phyloP scores from a whole-genome alignment of 2,797 vertebrate species.

The Chiroxiphia lanceolata region DNA sequence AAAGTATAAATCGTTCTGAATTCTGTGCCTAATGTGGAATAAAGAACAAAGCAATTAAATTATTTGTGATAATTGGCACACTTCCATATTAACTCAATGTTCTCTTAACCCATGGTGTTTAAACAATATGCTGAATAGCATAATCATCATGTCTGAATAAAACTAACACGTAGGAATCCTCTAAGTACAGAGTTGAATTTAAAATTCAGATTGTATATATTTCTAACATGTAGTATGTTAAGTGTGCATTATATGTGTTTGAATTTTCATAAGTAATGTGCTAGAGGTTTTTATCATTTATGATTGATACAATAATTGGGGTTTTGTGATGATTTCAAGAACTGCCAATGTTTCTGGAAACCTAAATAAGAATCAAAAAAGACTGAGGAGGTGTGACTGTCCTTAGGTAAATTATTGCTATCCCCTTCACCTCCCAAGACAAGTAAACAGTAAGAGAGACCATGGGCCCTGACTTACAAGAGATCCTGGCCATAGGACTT shows the following conservation, averaged over 20 bases:
- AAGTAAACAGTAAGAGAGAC: not conserved
- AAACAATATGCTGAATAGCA: slow-evolving; percentile 3
- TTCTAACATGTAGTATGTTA: not conserved
- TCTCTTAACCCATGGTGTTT: not conserved
- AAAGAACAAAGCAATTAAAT: slow-evolving; percentile 10
- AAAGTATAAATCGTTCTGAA: not conserved
- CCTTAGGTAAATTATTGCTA: not conserved
- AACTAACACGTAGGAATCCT: not conserved
- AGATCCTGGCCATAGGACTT: accelerated
- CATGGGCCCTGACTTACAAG: accelerated
- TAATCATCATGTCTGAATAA: not conserved
- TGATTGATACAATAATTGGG: not conserved
- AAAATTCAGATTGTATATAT: not conserved
- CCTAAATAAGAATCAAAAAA: not conserved
- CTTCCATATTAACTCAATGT: not conserved
- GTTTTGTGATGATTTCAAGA: not conserved
- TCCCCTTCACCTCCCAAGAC: not conserved
- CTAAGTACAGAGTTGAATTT: not conserved
- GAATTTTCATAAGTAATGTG: not conserved
- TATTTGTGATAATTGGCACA: not conserved
- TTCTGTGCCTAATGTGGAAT: not conserved
- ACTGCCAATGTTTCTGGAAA: not conserved
- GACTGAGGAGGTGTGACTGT: not conserved
- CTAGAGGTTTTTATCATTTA: not conserved
- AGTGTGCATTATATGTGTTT: not conserved